These are phyloP conservation scores for Aporophyla nigra DNA, from an alignment of 2,888 invertebrate species.

Conservation along the genomic window DNA sequence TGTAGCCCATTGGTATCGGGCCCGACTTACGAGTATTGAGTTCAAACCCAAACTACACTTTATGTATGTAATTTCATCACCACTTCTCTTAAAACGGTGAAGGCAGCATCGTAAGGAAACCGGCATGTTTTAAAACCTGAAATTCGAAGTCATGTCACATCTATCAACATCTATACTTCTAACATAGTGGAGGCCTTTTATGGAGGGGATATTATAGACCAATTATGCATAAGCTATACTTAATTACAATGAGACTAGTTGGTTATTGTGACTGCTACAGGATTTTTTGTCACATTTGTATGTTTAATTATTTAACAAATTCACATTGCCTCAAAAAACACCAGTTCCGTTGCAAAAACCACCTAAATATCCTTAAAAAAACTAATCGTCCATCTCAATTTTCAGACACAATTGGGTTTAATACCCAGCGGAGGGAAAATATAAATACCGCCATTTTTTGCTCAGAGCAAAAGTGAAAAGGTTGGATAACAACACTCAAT, in stretches of 20 bases:
- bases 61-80: too few relatives aligned
- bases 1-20: too few relatives aligned
- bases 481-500: constrained; percentile 56
- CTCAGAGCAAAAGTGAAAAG: constrained; percentile 34
- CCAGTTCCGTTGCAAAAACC: constrained; percentile 3
- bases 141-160: too few relatives aligned
- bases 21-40: too few relatives aligned
- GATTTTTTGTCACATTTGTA: background rate
- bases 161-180: too few relatives aligned
- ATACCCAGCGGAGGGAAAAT: constrained; percentile 29
- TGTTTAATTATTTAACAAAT: background rate
- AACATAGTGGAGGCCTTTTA: too few relatives aligned
- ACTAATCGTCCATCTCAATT: constrained; percentile 32
- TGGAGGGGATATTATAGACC: too few relatives aligned
- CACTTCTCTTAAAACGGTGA: too few relatives aligned
- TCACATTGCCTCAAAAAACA: background rate
- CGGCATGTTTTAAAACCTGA: too few relatives aligned
- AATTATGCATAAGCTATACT: background rate
- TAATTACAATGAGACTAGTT: background rate
- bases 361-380: constrained; percentile 9
- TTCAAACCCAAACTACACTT: too few relatives aligned
- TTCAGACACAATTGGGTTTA: constrained; percentile 44
- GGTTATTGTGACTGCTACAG: too few relatives aligned
- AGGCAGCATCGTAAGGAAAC: too few relatives aligned
- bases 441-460: constrained; percentile 44